Conservation (phyloP, 2,888 invertebrate species). For the Dascillus cervinus region DNA sequence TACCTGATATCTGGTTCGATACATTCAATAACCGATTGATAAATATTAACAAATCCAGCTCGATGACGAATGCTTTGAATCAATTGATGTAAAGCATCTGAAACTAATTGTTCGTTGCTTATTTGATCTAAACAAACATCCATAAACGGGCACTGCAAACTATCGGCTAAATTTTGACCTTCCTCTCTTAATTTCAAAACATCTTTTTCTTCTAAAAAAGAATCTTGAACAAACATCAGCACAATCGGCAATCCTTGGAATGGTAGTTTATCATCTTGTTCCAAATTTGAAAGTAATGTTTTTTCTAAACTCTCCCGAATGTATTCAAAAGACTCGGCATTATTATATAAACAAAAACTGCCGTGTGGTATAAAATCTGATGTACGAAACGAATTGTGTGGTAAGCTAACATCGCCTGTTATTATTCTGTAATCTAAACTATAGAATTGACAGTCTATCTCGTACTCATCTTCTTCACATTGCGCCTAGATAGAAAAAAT, state of each 20-base stretch:
- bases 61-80: conserved; percentile 71
- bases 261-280: conserved; percentile 80
- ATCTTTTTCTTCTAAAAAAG: conserved; percentile 75
- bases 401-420: conserved; percentile 75
- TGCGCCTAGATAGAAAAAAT: conserved; percentile 51
- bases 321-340: conserved; percentile 86
- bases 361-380: conserved; percentile 87
- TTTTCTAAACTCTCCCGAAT: conserved; percentile 86
- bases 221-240: conserved; percentile 82
- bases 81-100: conserved; percentile 66
- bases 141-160: conserved; percentile 79
- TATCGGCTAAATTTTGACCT: conserved; percentile 83
- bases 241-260: conserved; percentile 85
- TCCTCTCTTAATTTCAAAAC: conserved; percentile 78
- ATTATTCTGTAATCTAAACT: conserved; percentile 79
- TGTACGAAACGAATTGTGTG: conserved; percentile 72
- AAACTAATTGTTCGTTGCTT: conserved; percentile 56
- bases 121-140: conserved; percentile 65
- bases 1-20: conserved; percentile 79
- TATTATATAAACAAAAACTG: conserved; percentile 84
- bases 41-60: conserved; percentile 64
- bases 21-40: conserved; percentile 68
- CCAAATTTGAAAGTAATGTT: conserved; percentile 80
- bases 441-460: conserved; percentile 71
- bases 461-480: conserved; percentile 81